Conservation (phyloP, 2,113 vertebrate genomes). For the Dicaeum eximium region DNA sequence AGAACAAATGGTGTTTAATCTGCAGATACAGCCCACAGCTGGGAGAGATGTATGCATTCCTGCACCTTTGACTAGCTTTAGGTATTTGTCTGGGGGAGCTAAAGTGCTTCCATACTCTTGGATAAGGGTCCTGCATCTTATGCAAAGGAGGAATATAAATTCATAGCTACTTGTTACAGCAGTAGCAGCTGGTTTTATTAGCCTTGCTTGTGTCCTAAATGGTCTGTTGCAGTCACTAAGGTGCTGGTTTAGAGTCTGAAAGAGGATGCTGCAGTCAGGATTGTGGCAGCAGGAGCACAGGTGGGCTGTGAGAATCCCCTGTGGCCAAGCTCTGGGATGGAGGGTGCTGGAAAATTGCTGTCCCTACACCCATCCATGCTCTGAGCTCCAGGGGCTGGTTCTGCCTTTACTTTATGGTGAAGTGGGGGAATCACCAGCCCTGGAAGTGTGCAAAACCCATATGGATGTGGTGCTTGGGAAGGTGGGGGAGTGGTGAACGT, state of each 20-base stretch:
- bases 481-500: background rate
- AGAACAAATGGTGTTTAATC: constrained; percentile 20
- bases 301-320: background rate
- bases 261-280: background rate
- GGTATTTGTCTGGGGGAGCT: background rate
- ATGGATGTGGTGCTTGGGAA: background rate
- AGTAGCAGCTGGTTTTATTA: background rate
- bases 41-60: constrained; percentile 20
- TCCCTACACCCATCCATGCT: background rate
- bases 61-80: constrained; percentile 3
- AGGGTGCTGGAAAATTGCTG: background rate
- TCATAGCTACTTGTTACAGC: background rate
- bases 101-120: background rate
- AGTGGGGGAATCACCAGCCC: background rate
- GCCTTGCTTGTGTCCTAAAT: background rate
- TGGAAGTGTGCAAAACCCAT: background rate
- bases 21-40: background rate
- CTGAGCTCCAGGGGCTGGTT: background rate
- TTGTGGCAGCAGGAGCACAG: background rate
- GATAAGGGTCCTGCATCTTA: background rate
- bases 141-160: background rate
- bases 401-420: background rate
- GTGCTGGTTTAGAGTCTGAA: background rate
- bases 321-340: fast-evolving
- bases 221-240: background rate